phyloP scores from a whole-genome alignment of 2,113 vertebrate species.

The Chiloscyllium plagiosum region DNA sequence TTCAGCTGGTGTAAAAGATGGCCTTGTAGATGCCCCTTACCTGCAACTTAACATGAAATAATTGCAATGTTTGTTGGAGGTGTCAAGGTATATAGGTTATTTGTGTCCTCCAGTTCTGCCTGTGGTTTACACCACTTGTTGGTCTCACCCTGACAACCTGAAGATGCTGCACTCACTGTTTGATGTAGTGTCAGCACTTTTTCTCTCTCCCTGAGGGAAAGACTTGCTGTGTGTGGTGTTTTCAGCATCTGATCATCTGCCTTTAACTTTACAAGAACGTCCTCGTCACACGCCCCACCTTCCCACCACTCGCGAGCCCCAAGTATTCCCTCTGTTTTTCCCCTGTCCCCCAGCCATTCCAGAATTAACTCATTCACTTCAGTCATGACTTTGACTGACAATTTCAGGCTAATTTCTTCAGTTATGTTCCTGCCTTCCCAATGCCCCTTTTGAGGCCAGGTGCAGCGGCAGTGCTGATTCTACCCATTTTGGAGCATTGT shows the following conservation, averaged over 20 bases:
- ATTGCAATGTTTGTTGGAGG: not conserved
- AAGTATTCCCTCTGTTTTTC: too few species aligned
- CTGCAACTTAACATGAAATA: not conserved
- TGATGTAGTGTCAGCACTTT: not conserved
- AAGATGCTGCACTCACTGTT: not conserved
- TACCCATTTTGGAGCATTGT: too few species aligned
- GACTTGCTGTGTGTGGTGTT: not conserved
- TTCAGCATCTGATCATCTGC: too few species aligned
- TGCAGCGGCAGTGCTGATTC: too few species aligned
- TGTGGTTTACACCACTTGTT: not conserved
- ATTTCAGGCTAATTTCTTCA: not conserved
- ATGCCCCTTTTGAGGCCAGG: too few species aligned
- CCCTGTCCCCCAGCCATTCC: too few species aligned
- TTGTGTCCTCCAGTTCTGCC: not conserved
- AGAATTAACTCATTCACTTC: too few species aligned
- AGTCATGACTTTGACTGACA: not conserved
- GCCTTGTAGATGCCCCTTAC: not conserved
- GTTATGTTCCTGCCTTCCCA: not conserved
- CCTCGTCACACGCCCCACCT: too few species aligned
- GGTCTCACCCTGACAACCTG: not conserved
- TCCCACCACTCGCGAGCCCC: too few species aligned
- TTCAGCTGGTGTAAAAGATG: not conserved
- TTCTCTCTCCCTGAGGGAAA: not conserved
- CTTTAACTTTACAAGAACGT: too few species aligned
- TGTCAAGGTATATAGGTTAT: not conserved